A percentile compares a stretch with the other conserved stretches of the same genome.
phyloP scores from a whole-genome alignment of 2,888 invertebrate species.

The Xanthorhoe designata region DNA sequence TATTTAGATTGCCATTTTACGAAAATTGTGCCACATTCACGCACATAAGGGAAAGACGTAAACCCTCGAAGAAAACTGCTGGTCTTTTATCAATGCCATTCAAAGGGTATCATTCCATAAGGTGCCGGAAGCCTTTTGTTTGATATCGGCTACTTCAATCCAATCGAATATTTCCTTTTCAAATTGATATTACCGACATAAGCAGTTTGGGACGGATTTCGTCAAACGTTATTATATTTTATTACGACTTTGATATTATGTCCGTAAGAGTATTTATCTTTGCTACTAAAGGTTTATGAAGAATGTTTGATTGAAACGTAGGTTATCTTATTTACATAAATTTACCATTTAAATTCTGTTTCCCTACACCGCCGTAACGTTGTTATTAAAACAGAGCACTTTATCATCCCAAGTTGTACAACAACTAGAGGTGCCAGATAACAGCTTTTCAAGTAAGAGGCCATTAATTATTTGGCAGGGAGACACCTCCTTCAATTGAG shows the following conservation, averaged over 20 bases:
- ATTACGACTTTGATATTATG: neutral
- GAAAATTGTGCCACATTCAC: constrained; percentile 24
- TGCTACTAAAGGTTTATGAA: neutral
- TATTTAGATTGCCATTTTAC: constrained; percentile 30
- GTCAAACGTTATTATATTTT: constrained; percentile 2
- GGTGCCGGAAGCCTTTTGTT: constrained; percentile 13
- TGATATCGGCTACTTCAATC: constrained; percentile 5
- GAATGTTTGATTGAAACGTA: neutral
- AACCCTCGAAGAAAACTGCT: constrained; percentile 33
- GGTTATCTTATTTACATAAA: neutral
- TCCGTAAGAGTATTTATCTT: neutral
- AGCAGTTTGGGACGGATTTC: neutral
- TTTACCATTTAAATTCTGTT: neutral
- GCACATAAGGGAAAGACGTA: constrained; percentile 16
- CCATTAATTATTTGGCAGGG: constrained; percentile 19
- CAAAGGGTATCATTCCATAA: constrained; percentile 5
- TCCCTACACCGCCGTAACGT: neutral
- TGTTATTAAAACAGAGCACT: constrained; percentile 13
- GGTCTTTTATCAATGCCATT: constrained; percentile 20
- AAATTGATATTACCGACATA: constrained; percentile 5
- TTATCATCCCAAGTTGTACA: constrained; percentile 9
- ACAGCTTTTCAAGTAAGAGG: constrained; percentile 6
- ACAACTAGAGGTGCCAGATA: constrained; percentile 9
- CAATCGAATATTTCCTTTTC: constrained; percentile 3
- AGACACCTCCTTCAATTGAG: constrained; percentile 10